Evolutionary conservation across 2,888 invertebrate species (phyloP).

Genomic region (Amphipoea oculea): DNA sequence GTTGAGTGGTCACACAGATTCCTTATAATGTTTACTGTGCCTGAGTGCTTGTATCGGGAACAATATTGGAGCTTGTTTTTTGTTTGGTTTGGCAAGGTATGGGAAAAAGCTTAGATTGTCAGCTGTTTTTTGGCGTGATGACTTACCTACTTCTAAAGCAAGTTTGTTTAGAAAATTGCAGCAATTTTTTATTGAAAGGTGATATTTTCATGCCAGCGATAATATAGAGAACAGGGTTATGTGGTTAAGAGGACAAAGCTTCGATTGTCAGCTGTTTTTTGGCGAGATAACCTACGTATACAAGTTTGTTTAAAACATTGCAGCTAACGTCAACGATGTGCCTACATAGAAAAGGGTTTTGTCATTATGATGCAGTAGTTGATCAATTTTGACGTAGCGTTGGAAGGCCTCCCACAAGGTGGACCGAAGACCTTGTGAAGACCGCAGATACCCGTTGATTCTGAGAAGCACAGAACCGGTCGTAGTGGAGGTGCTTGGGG

Average conservation of each 20-base stretch:
- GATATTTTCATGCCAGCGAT: neutral
- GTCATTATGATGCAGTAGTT: neutral
- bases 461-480: too few relatives aligned
- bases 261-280: slow-evolving; percentile 17
- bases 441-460: too few relatives aligned
- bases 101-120: neutral
- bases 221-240: neutral
- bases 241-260: neutral
- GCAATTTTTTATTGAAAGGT: neutral
- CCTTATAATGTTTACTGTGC: slow-evolving; percentile 49
- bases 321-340: neutral
- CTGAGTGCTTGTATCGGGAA: slow-evolving; percentile 50
- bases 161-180: neutral
- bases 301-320: neutral
- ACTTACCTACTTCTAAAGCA: neutral
- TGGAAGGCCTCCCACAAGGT: too few relatives aligned
- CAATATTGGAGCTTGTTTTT: slow-evolving; percentile 10
- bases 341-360: neutral
- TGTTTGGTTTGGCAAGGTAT: slow-evolving; percentile 8
- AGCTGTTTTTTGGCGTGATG: slow-evolving; percentile 10
- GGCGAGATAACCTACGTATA: neutral
- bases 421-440: too few relatives aligned
- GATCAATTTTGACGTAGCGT: too few relatives aligned
- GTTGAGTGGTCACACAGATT: slow-evolving; percentile 49
- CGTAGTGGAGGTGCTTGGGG: too few relatives aligned